Conservation (phyloP, 2,888 invertebrate species). For the Plusia festucae region DNA sequence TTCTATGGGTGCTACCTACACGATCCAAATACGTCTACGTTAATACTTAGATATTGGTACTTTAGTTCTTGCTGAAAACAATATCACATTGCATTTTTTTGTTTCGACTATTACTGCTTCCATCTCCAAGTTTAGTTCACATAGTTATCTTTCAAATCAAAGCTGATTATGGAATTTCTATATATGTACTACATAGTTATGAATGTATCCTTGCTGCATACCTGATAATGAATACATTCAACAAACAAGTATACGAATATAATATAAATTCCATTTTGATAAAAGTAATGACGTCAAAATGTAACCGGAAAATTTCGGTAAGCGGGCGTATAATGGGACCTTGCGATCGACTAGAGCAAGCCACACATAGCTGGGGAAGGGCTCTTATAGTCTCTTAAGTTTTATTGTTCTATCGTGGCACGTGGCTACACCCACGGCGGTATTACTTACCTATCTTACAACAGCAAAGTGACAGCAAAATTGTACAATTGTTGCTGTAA, state of each 20-base stretch:
- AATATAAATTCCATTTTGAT: neutral
- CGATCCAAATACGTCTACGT: too few species aligned
- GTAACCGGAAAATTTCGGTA: conserved; percentile 14
- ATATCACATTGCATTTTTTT: too few species aligned
- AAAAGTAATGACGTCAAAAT: conserved; percentile 18
- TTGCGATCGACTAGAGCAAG: conserved; percentile 11
- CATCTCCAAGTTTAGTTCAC: too few species aligned
- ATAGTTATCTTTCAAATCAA: neutral
- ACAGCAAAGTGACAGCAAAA: too few species aligned
- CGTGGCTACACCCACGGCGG: conserved; percentile 26
- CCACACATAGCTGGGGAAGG: conserved; percentile 15
- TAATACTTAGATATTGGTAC: too few species aligned
- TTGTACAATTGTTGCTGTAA: too few species aligned
- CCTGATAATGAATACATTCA: neutral
- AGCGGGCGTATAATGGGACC: conserved; percentile 25
- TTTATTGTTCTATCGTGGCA: conserved; percentile 40
- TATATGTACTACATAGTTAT: neutral
- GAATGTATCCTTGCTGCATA: neutral
- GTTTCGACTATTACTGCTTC: too few species aligned
- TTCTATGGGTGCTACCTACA: too few species aligned
- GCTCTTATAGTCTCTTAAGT: conserved; percentile 33
- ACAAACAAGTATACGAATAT: neutral
- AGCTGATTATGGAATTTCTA: neutral
- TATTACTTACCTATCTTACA: too few species aligned
- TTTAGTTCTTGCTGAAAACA: too few species aligned